A percentile compares a stretch with the other conserved stretches of the same genome.
Evolutionary conservation across 2,797 vertebrate genomes (phyloP).

Genomic region (Enoplosus armatus): DNA sequence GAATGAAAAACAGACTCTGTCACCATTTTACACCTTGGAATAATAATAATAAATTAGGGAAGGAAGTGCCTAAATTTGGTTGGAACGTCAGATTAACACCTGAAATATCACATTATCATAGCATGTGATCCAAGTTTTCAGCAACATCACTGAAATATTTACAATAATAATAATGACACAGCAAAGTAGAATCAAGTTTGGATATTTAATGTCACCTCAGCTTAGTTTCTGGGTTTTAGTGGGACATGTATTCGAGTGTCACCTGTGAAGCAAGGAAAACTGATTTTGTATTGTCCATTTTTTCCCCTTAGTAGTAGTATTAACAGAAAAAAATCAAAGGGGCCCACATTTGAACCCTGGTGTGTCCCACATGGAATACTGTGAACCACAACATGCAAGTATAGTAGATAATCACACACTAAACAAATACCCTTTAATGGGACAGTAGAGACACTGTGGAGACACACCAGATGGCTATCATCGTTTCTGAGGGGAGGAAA

Average conservation of each 20-base stretch:
- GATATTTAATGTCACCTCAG: no score
- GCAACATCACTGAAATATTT: no score
- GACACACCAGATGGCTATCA: conserved; percentile 52
- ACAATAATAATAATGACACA: no score
- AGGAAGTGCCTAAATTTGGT: no score
- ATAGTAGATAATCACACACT: conserved; percentile 8
- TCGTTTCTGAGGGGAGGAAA: conserved; percentile 45
- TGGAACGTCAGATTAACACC: no score
- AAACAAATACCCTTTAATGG: conserved; percentile 20
- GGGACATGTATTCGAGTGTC: no score
- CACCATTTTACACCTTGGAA: neutral
- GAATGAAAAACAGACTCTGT: neutral
- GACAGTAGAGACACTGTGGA: conserved; percentile 34
- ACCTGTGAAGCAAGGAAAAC: no score
- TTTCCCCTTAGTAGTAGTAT: neutral
- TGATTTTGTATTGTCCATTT: no score
- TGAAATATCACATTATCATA: no score
- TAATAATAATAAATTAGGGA: neutral
- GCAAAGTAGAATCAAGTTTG: no score
- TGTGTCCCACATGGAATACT: conserved; percentile 4
- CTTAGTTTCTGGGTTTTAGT: no score
- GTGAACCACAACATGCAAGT: conserved; percentile 9
- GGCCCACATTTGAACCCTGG: conserved; percentile 6
- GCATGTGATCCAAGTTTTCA: no score
- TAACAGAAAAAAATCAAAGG: neutral